Base-by-base conservation (phyloP, 2,888 invertebrate species). In the Apeira syringaria region DNA sequence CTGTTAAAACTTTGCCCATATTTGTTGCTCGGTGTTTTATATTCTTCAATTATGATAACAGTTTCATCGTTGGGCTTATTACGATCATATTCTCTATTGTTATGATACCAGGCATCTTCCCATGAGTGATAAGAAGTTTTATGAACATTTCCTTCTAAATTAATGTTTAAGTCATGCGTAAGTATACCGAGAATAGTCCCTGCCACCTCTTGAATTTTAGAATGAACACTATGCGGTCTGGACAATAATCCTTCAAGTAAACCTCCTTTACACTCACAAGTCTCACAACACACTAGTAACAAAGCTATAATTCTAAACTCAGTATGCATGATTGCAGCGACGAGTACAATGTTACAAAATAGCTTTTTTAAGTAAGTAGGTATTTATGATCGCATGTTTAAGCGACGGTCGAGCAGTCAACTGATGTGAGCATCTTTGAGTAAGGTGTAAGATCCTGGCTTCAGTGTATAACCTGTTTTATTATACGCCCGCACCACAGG, bases 111-210 rank as follows among this genome's bases (percentile, higher is more conserved):
- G 3, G 46, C 50, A 25, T 33, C 40, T 7, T 47, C 50, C 15
- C 35, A 54, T 15, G 43, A 44, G 24, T 39, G 48, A 2, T n/a
- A 7, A 4, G 42, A 41, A 25, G 57, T 59, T 1, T 43, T 44
- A 5, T 57, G 56, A 20, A 61, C n/a, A 13, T 69, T 63, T 3
- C 59, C 66, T 17, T 38, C 42, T n/a, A 72, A 30, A 27, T 72
- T 68, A 2, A 72, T 22, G 17, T 65, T 53, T 0, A 74, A 33
- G 11, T 69, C 72, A 1, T 68, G 56, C 7, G 64, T 30, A 0
- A 74, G 28, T 1, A 78, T 75, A 11, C 74, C 77, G 1, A 82
- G 46, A 9, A 82, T 50, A 2, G 68, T 40, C 1, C 67, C 68
- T 12, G 81, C 78, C 0, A 67, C 64, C 2, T 67, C 60, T 12